These are phyloP conservation scores for Hesperophylax magnus DNA, from an alignment of 1,140 invertebrate species.

Conservation along the genomic window DNA sequence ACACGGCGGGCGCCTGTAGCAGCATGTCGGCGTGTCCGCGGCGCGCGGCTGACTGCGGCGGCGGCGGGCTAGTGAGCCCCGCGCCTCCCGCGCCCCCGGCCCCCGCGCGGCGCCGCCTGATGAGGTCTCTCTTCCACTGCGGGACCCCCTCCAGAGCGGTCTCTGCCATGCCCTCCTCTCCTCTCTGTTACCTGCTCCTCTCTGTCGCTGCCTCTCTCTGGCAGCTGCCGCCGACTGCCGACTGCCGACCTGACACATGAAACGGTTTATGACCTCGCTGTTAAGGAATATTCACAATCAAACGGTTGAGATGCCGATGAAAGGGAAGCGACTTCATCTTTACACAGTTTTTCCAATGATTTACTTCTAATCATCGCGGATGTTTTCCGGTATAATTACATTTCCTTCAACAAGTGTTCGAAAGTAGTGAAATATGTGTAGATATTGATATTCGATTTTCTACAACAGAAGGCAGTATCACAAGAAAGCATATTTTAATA, in stretches of 20 bases:
- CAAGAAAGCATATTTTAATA: too few species aligned
- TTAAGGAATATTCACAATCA: background rate
- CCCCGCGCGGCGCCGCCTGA: conserved; percentile 71
- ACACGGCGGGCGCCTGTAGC: conserved; percentile 33
- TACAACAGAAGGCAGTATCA: too few species aligned
- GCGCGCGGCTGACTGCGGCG: conserved; percentile 16
- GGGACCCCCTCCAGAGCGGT: conserved; percentile 67
- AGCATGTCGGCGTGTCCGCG: conserved; percentile 41
- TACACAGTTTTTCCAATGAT: too few species aligned
- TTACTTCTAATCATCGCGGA: too few species aligned
- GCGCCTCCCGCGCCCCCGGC: conserved; percentile 12
- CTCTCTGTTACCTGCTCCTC: too few species aligned
- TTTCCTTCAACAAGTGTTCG: too few species aligned
- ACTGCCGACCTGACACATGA: conserved; percentile 15
- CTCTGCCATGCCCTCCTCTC: conserved; percentile 55
- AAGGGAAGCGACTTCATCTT: too few species aligned
- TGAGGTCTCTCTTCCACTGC: conserved; percentile 83
- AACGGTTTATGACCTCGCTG: conserved; percentile 37
- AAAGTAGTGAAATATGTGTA: too few species aligned
- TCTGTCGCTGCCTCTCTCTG: conserved; percentile 8
- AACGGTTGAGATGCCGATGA: too few species aligned
- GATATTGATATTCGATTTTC: too few species aligned
- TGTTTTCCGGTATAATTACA: too few species aligned
- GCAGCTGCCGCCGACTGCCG: background rate
- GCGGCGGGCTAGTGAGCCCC: conserved; percentile 10